Evolutionary conservation across 2,113 vertebrate genomes (phyloP).

Genomic region (Falco punctatus): DNA sequence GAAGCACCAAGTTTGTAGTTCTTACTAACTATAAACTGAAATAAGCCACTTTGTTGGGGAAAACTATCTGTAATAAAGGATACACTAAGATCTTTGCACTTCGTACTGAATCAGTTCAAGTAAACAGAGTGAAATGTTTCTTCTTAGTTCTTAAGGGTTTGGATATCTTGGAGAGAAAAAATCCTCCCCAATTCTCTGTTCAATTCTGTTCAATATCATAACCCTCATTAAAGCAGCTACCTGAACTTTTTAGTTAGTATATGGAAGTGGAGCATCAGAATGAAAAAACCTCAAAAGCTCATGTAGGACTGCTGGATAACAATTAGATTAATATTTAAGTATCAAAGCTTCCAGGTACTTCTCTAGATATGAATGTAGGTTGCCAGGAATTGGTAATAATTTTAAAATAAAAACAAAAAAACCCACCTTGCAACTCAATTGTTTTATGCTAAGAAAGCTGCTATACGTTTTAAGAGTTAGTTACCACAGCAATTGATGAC

Average conservation of each 20-base stretch:
- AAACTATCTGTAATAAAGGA: background rate
- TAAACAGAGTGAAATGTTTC: background rate
- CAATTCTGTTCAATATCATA: background rate
- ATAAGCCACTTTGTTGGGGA: background rate
- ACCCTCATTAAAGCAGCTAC: background rate
- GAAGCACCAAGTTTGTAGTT: background rate
- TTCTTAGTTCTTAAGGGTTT: background rate
- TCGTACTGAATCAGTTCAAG: background rate
- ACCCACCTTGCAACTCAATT: background rate
- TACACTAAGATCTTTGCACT: background rate
- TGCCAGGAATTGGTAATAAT: background rate
- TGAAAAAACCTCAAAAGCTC: background rate
- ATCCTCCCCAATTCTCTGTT: background rate
- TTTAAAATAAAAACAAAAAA: background rate
- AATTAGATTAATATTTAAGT: background rate
- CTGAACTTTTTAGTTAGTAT: background rate
- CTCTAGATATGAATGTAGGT: no score
- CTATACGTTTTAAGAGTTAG: background rate
- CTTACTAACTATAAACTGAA: background rate
- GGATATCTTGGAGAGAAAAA: background rate
- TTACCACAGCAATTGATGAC: background rate
- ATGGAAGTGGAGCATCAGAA: background rate
- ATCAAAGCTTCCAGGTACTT: background rate
- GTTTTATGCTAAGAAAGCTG: background rate
- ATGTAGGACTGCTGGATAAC: background rate